Evolutionary conservation across 2,888 invertebrate genomes (phyloP).

Genomic region (Oasisia sp.): DNA sequence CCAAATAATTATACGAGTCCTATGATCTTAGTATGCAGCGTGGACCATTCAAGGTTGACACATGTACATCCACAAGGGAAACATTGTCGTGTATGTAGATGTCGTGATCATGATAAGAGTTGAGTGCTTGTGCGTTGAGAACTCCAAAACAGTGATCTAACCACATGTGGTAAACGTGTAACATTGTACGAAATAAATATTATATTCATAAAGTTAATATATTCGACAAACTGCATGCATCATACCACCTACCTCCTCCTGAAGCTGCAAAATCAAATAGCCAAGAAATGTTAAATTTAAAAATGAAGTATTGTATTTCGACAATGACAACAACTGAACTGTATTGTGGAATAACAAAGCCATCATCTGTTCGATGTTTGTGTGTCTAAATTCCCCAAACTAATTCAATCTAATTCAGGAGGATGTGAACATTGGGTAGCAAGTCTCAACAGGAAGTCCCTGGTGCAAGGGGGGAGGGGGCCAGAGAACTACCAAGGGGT

Average conservation of each 20-base stretch:
- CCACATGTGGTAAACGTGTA: background rate
- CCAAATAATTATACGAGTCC: too few species aligned
- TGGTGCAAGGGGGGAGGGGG: too few species aligned
- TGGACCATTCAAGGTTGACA: too few species aligned
- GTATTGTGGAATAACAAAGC: background rate
- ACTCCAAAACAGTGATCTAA: background rate
- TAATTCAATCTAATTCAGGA: too few species aligned
- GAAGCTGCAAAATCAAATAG: background rate
- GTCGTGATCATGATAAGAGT: background rate
- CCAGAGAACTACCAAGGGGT: too few species aligned
- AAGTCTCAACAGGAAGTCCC: too few species aligned
- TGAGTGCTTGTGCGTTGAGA: background rate
- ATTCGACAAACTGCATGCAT: background rate
- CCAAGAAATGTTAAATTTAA: background rate
- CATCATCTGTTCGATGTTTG: too few species aligned
- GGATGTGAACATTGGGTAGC: too few species aligned
- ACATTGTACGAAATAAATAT: background rate
- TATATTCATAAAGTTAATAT: background rate
- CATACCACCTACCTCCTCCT: background rate
- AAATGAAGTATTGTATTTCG: background rate
- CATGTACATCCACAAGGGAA: too few species aligned
- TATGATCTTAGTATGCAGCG: too few species aligned
- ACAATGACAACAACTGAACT: background rate
- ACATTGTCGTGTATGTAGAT: background rate
- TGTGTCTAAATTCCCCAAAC: too few species aligned